phyloP scores from a whole-genome alignment of 2,113 vertebrate genomes.

The Ophthalmolycus amberensis region DNA sequence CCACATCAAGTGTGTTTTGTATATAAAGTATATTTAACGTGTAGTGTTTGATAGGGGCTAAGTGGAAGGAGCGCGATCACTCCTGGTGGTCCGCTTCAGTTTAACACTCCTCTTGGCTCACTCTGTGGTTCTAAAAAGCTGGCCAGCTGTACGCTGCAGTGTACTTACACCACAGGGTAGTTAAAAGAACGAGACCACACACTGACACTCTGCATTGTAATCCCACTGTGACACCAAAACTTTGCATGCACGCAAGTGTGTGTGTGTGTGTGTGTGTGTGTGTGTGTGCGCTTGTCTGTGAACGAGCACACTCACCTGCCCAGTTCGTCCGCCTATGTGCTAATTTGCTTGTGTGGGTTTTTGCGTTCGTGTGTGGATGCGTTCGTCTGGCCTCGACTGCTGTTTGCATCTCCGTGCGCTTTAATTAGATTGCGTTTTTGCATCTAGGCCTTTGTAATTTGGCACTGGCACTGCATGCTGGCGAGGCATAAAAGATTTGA shows the following conservation, averaged over 20 bases:
- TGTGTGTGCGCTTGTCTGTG: constrained; percentile 22
- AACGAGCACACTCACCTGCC: constrained; percentile 33
- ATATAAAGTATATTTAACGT: constrained; percentile 41
- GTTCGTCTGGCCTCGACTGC: constrained; percentile 73
- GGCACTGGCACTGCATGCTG: constrained; percentile 74
- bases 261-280: not conserved
- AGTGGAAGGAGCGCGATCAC: constrained; percentile 61
- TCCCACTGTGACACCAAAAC: constrained; percentile 61
- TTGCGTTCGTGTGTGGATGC: constrained; percentile 58
- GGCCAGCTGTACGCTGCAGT: constrained; percentile 78
- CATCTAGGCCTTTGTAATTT: constrained; percentile 79
- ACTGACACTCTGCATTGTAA: constrained; percentile 72
- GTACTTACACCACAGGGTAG: constrained; percentile 76
- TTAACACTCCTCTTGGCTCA: constrained; percentile 62
- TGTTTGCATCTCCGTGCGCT: constrained; percentile 73
- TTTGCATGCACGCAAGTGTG: constrained; percentile 14
- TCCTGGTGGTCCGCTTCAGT: constrained; percentile 65
- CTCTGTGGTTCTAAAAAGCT: constrained; percentile 77
- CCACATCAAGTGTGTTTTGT: constrained; percentile 32
- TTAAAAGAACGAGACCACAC: constrained; percentile 76
- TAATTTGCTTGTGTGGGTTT: constrained; percentile 64
- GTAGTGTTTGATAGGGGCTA: constrained; percentile 45
- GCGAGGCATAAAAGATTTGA: constrained; percentile 75
- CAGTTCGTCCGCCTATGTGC: constrained; percentile 32
- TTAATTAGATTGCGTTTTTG: constrained; percentile 81